Evolutionary conservation across 2,888 invertebrate genomes (phyloP), one percentile per base, ranked within the genome.

Genomic region (Megaustenia siamemsis): DNA sequence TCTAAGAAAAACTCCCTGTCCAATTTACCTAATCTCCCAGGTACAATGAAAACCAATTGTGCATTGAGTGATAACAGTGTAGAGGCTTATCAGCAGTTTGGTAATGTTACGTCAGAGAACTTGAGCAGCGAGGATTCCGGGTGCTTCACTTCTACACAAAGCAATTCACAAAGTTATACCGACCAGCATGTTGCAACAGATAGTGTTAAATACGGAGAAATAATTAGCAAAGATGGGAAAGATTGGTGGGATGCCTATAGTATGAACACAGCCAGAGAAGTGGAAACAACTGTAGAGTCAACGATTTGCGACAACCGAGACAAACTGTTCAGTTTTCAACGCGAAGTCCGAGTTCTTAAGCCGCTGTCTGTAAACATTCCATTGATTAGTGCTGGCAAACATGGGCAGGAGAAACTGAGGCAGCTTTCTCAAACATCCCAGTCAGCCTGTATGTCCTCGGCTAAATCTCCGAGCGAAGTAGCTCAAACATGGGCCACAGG

Each of bases 381-480:
- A 5, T 60, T 84, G 63, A 84, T 84, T 49, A 80, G 49, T 53
- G 75, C 84, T 15, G 84, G 84, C 4, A 84, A 84, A 73, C 80
- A 75, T 38, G 84, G 80, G 4, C 79, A 75, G 45, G 84, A 84
- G 53, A 84, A 76, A 40, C 69, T 84, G 10, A 69, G 63, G n/a
- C 43, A 75, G 38, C 49, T 45, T 8, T 83, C 83, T 68, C 83
- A 83, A 28, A 68, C 77, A 35, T 77, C 83, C 2, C 28, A 10
- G 66, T 77, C 83, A 24, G 24, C 68, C 6, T 53, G 18, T 60
- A n/a, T n/a, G 15, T 82, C 82, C 0, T 45, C 73, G 32, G 6
- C 63, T 38, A 24, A 45, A 2, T 79, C 66, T 1, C 66, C 66
- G 18, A 79, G 43, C 2, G 66, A 66, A 10, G 6, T 10, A 56